Percentiles rank a stretch among this genome's conserved stretches.
These are phyloP conservation scores for Aphaenogaster ashmeadi DNA, from an alignment of 1,140 invertebrate species.

Conservation along the genomic window DNA sequence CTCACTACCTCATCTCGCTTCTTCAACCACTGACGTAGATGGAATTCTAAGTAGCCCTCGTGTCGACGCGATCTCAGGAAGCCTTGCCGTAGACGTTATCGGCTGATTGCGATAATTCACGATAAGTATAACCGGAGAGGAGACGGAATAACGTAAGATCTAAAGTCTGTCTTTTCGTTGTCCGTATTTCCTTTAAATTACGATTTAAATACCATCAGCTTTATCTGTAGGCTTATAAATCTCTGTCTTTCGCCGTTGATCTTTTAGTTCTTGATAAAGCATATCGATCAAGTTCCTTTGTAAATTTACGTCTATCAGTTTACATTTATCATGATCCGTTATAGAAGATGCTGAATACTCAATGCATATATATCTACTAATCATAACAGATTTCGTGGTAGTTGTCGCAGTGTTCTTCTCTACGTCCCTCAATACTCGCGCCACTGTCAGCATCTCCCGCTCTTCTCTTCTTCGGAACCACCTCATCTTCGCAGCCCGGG, in stretches of 20 bases:
- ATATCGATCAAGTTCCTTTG: neutral
- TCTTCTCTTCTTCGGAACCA: conserved; percentile 72
- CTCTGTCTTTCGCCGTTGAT: neutral
- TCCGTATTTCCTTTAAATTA: neutral
- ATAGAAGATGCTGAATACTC: neutral
- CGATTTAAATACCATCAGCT: neutral
- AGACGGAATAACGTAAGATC: neutral
- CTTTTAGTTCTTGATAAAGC: neutral
- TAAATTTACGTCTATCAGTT: neutral
- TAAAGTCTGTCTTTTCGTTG: neutral
- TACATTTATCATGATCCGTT: neutral
- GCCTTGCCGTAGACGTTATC: conserved; percentile 48
- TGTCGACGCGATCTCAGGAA: conserved; percentile 65
- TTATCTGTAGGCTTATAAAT: neutral
- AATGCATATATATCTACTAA: neutral
- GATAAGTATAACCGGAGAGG: neutral
- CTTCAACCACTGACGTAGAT: conserved; percentile 76
- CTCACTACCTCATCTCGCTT: conserved; percentile 77
- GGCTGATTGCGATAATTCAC: conserved; percentile 38
- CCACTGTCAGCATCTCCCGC: conserved; percentile 71
- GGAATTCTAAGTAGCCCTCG: conserved; percentile 74
- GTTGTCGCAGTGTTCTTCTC: conserved; percentile 24
- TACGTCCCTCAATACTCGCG: conserved; percentile 74
- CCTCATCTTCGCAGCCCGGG: conserved; percentile 75
- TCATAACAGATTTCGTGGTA: neutral